A percentile compares a stretch with the other conserved stretches of the same genome.
Conservation (phyloP, 2,888 invertebrate species). For the Ellobium chinense region DNA sequence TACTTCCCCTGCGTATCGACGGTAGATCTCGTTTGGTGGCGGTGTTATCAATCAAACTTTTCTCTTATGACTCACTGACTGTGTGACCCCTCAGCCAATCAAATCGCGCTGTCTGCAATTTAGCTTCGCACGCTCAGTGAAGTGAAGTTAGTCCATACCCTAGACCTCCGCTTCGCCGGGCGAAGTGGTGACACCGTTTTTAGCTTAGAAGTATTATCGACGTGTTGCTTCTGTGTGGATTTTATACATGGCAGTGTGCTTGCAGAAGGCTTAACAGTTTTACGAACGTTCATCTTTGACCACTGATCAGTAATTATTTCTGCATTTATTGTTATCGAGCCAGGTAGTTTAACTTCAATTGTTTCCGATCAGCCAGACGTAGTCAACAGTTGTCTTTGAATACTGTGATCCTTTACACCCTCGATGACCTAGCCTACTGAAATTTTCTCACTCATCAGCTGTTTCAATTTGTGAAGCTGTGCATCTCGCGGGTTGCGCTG, state of each 20-base stretch:
- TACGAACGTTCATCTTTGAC: too few relatives aligned
- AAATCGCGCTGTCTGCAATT: slow-evolving; percentile 32
- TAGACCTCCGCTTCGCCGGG: neutral
- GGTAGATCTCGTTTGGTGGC: neutral
- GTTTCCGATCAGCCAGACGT: too few relatives aligned
- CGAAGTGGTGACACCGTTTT: neutral
- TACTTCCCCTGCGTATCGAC: neutral
- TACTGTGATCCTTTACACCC: too few relatives aligned
- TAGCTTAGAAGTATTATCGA: neutral
- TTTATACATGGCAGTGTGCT: too few relatives aligned
- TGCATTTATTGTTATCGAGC: too few relatives aligned
- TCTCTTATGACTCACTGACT: slow-evolving; percentile 45
- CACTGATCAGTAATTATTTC: too few relatives aligned
- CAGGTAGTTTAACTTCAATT: too few relatives aligned
- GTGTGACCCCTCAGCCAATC: slow-evolving; percentile 49
- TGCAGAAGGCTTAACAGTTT: too few relatives aligned
- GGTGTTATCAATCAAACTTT: slow-evolving; percentile 45
- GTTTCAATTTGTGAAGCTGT: neutral
- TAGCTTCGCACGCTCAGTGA: slow-evolving; percentile 18
- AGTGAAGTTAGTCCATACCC: neutral
- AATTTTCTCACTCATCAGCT: neutral
- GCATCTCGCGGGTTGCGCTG: neutral
- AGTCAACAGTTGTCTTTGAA: too few relatives aligned
- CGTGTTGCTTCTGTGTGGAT: neutral
- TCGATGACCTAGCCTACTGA: neutral